Evolutionary conservation across 2,113 vertebrate genomes (phyloP).

Genomic region (Oreochromis niloticus): DNA sequence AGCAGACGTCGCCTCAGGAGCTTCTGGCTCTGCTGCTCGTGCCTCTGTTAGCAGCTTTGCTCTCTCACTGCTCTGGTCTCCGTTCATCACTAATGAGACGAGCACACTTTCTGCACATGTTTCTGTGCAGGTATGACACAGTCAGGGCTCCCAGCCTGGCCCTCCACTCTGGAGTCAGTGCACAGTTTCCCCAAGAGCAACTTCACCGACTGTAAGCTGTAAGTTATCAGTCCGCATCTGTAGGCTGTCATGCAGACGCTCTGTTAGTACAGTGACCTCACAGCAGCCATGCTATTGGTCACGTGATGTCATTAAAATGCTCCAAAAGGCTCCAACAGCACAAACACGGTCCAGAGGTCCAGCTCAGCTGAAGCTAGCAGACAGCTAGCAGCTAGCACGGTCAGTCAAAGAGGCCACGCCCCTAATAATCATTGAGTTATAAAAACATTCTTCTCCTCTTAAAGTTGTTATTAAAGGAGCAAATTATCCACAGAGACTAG

Average conservation of each 20-base stretch:
- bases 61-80: not conserved
- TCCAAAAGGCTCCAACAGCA: not conserved
- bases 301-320: fast-evolving
- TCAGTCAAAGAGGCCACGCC: not conserved
- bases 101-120: not conserved
- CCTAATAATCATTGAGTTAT: not conserved
- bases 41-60: not conserved
- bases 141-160: not conserved
- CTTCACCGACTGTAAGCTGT: not conserved
- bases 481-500: not conserved
- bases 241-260: not conserved
- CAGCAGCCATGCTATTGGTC: not conserved
- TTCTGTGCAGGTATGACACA: not conserved
- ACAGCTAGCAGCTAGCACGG: not conserved
- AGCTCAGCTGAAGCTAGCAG: not conserved
- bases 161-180: not conserved
- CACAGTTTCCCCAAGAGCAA: not conserved
- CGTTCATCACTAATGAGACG: not conserved
- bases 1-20: not conserved
- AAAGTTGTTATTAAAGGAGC: not conserved
- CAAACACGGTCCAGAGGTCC: not conserved
- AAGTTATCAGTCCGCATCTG: not conserved
- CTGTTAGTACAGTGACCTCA: not conserved
- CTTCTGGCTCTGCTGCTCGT: not conserved
- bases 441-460: not conserved